Evolutionary conservation across 2,888 invertebrate genomes (phyloP), one percentile per base, ranked within the genome.

Genomic region (Drosophila robusta): DNA sequence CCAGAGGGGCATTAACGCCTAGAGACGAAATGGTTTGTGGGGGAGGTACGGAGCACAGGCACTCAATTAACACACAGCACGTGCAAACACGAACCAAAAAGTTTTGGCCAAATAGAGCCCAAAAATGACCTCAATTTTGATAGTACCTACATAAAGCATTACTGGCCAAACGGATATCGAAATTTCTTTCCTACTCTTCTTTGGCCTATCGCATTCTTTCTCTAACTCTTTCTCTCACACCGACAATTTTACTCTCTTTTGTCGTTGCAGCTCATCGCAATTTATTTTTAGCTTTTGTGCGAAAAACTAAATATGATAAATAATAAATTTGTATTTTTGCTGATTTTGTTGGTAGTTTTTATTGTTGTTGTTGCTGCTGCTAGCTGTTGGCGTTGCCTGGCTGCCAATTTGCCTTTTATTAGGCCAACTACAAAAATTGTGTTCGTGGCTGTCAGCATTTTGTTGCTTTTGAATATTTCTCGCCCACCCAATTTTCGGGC

Each of bases 371-470:
- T 42, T 61, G 49, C 51, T 74, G 18, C 24, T 57, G 38, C 45
- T 56, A 22, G 42, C 45, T 49, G 54, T 55, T 47, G 45, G 63
- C 45, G 45, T 55, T 70, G 76, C 68, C 68, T 79, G 52, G 63
- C 78, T 80, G 87, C 77, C 87, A 77, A 75, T 75, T 76, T 66
- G 64, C 62, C 67, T 62, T 77, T 84, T 84, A 85, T 71, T 81
- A 70, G 84, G 86, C 79, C 86, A 84, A 77, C 74, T 83, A 67
- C 70, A 58, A 58, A 73, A 73, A 65, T 65, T 64, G 70, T 63
- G 32, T 70, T 62, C 45, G 41, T 54, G 52, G 54, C 61, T 79
- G 84, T 87, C 84, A 84, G 88, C 88, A 60, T 67, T 78, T 75
- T 62, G 1, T 44, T 14, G 42, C 46, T 32, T 41, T 58, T 38